Conservation (phyloP, 2,888 invertebrate genomes). For the Epicampocera succincta region DNA sequence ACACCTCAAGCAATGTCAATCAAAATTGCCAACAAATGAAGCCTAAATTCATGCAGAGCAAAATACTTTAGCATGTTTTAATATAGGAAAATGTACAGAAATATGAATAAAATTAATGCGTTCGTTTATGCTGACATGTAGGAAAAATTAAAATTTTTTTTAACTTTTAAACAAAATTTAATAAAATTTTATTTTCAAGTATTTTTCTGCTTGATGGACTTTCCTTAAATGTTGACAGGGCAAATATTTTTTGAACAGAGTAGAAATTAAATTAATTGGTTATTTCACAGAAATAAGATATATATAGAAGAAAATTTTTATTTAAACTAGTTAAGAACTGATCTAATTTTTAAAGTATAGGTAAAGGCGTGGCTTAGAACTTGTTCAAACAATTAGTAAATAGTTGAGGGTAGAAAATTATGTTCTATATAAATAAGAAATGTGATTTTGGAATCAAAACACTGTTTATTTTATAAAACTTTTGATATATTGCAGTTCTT, state of each 20-base stretch:
- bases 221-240: slow-evolving; percentile 9
- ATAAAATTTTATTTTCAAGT: slow-evolving; percentile 4
- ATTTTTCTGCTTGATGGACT: slow-evolving; percentile 9
- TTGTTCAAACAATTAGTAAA: no score
- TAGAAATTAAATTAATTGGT: not conserved
- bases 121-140: slow-evolving; percentile 17
- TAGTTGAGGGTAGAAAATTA: no score
- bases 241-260: slow-evolving; percentile 14
- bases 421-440: no score
- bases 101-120: slow-evolving; percentile 1
- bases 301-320: not conserved
- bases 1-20: slow-evolving; percentile 46
- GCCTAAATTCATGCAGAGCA: slow-evolving; percentile 49
- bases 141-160: slow-evolving; percentile 5
- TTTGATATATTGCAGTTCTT: no score
- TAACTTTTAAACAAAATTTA: slow-evolving; percentile 9
- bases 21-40: slow-evolving; percentile 43
- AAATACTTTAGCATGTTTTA: not conserved
- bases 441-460: no score
- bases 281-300: slow-evolving; percentile 23
- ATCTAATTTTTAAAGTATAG: no score
- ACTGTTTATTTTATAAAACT: no score
- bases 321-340: no score
- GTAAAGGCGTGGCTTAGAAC: no score
- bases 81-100: slow-evolving; percentile 35